Base-by-base conservation (phyloP, 2,113 vertebrate species). In the Xiphophorus hellerii region DNA sequence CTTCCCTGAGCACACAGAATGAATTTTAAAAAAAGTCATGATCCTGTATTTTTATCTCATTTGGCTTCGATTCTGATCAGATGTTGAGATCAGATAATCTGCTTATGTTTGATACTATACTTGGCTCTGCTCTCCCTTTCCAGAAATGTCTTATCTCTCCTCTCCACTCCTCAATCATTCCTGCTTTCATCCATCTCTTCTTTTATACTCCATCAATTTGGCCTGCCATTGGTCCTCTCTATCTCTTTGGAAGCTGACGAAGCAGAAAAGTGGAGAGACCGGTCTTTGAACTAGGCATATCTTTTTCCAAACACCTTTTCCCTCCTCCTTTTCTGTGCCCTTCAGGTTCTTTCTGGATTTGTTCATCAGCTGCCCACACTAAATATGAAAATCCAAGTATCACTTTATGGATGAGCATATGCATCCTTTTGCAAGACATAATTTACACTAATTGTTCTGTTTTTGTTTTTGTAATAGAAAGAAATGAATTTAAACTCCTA, bases 281-380 rank as follows among this genome's bases (percentile, higher is more conserved):
- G 61, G 66, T 87, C 82, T 86, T 92, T 91, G 78, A 83, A 88
- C 80, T 83, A 82, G 73, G 76, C 88, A 77, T 90, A 90, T 93
- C 88, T 91, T 79, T 77, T 65, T 73, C 70, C 51, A 67, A 68
- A 90, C 81, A 89, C 80, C 88, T 79, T 83, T 72, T 80, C 80
- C 71, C 64, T 80, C 74, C 76, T 78, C 76, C 69, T 75, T 31
- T 54, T 74, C 60, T 66, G 42, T 85, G 79, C 76, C 80, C 85
- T 89, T 67, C 77, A 90, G 78, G 80, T 81, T 51, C 78, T 63
- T 51, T 74, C 75, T 76, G 71, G 76, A 48, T 70, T 82, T 78
- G 51, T 71, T 73, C 74, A 60, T 27, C 69, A 14, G 44, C 51
- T 69, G 75, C 29, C 69, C 78, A 42, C 31, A 64, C 61, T 54